These are phyloP conservation scores for Pterois miles DNA, from an alignment of 2,797 vertebrate species.

Conservation along the genomic window DNA sequence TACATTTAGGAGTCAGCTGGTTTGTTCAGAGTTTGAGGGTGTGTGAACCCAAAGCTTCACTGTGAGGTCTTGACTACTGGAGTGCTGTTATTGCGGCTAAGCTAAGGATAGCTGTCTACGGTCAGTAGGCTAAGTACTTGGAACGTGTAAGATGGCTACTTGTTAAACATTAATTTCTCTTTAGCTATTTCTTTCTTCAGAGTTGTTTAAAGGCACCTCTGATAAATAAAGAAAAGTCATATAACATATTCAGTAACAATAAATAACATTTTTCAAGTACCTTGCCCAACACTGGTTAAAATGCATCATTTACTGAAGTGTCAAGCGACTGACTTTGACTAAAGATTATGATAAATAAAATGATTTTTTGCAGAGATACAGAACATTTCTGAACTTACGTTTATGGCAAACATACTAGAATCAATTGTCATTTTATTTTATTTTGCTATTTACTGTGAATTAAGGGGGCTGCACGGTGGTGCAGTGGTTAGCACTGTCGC, in stretches of 20 bases:
- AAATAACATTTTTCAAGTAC: neutral
- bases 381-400: neutral
- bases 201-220: neutral
- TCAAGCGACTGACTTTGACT: neutral
- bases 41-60: neutral
- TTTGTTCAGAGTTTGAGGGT: neutral
- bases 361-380: neutral
- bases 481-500: too few species aligned
- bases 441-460: neutral
- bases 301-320: neutral
- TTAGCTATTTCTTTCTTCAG: neutral
- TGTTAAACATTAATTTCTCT: neutral
- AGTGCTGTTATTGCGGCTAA: neutral
- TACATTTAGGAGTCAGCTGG: neutral
- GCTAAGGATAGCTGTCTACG: neutral
- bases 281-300: neutral
- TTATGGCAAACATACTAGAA: neutral
- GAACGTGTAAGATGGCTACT: neutral
- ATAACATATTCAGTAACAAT: too few species aligned
- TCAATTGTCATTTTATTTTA: neutral
- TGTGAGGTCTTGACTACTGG: neutral
- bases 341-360: neutral
- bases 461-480: too few species aligned
- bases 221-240: neutral
- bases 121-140: neutral